Evolutionary conservation across 2,797 vertebrate species (phyloP).

Genomic region (Holocentrus rufus): DNA sequence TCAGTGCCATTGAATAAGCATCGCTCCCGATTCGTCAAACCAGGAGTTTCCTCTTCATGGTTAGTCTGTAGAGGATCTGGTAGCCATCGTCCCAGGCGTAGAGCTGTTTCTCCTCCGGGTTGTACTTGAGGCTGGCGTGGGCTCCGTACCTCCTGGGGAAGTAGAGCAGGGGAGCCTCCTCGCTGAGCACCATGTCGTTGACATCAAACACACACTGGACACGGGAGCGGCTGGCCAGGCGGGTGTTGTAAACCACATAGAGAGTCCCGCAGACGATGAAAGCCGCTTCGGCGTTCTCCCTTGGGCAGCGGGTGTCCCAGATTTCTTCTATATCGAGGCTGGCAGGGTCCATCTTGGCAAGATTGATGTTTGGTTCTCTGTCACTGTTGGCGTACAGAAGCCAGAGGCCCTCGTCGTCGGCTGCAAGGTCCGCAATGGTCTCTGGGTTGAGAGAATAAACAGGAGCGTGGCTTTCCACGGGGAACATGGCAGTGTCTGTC

Average conservation of each 20-base stretch:
- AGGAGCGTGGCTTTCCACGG: constrained; percentile 80
- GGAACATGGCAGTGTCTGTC: constrained; percentile 90
- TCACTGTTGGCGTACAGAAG: constrained; percentile 88
- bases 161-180: constrained; percentile 90
- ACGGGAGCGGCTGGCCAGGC: constrained; percentile 89
- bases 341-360: constrained; percentile 92
- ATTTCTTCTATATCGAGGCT: constrained; percentile 94
- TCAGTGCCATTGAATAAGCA: constrained; percentile 15
- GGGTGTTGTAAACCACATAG: constrained; percentile 96
- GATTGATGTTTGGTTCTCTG: constrained; percentile 87
- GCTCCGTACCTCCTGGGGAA: constrained; percentile 94
- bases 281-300: constrained; percentile 91
- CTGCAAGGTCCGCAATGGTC: constrained; percentile 89
- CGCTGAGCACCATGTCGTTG: constrained; percentile 85
- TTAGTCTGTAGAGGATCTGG: constrained; percentile 95
- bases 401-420: constrained; percentile 94
- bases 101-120: constrained; percentile 89
- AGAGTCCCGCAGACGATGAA: constrained; percentile 93
- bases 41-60: constrained; percentile 88
- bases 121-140: constrained; percentile 95
- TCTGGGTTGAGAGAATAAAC: constrained; percentile 87
- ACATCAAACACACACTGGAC: constrained; percentile 96
- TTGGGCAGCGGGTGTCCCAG: constrained; percentile 95
- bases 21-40: constrained; percentile 54
- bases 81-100: constrained; percentile 98